Percentiles rank a stretch among this genome's conserved stretches.
phyloP scores from a whole-genome alignment of 2,888 invertebrate species.

The Atethmia centrago region DNA sequence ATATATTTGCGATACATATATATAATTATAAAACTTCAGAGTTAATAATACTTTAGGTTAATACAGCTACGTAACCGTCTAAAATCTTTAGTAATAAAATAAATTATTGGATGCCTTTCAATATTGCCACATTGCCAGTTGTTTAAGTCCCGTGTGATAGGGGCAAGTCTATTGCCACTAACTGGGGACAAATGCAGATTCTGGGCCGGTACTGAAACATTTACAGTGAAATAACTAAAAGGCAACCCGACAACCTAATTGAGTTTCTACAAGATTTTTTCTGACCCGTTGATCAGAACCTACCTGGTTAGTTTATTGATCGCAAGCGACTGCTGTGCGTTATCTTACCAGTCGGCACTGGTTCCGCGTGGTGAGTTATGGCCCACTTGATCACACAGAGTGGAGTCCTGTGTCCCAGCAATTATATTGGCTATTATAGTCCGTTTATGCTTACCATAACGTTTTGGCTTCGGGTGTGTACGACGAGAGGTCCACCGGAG shows the following conservation, averaged over 20 bases:
- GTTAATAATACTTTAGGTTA: too few species aligned
- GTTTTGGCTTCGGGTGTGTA: conserved; percentile 27
- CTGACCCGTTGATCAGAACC: background rate
- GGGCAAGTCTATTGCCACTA: background rate
- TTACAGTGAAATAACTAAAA: background rate
- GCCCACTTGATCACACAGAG: background rate
- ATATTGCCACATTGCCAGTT: background rate
- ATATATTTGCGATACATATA: too few species aligned
- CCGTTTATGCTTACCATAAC: conserved; percentile 60
- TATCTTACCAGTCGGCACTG: background rate
- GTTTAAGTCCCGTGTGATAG: background rate
- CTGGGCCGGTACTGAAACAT: background rate
- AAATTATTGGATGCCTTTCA: too few species aligned
- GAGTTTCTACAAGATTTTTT: background rate
- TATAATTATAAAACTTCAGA: too few species aligned
- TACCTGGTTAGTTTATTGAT: background rate
- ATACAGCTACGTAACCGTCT: background rate
- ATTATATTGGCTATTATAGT: background rate
- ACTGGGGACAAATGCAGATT: background rate
- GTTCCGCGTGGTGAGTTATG: background rate
- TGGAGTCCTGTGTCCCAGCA: too few species aligned
- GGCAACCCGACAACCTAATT: background rate
- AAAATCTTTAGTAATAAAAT: background rate
- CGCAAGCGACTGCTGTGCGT: background rate
- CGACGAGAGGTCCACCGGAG: conserved; percentile 73